These are phyloP conservation scores for Turdus rufiventris DNA, from an alignment of 2,113 vertebrate species.

Conservation along the genomic window DNA sequence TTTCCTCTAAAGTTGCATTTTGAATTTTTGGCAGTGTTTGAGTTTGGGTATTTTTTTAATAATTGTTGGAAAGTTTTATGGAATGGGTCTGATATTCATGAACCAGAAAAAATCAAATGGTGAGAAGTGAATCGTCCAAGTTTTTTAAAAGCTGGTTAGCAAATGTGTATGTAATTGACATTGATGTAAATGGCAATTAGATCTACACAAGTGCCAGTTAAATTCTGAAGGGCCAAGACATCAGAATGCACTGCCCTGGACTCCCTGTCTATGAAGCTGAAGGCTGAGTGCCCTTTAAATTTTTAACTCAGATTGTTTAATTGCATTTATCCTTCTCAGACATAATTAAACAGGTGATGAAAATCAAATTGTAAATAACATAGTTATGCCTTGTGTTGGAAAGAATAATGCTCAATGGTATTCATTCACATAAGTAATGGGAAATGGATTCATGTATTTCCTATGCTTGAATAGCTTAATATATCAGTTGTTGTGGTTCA, in stretches of 20 bases:
- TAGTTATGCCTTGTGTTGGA: background rate
- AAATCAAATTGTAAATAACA: conserved; percentile 10
- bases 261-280: background rate
- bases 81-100: background rate
- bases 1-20: background rate
- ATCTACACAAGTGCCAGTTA: background rate
- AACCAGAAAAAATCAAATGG: background rate
- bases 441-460: background rate
- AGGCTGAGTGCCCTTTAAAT: background rate
- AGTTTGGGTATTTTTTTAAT: background rate
- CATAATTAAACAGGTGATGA: conserved; percentile 38
- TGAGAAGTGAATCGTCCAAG: background rate
- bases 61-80: background rate
- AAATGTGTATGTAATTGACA: background rate
- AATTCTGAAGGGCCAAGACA: background rate
- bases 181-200: background rate
- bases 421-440: background rate
- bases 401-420: background rate
- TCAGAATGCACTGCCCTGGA: background rate
- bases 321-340: conserved; percentile 15
- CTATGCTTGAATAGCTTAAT: background rate
- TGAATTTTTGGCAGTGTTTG: background rate
- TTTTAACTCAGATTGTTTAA: background rate
- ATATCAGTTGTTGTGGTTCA: background rate
- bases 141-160: background rate